These are phyloP conservation scores for Helicoverpa assulta DNA, from an alignment of 2,888 invertebrate genomes.

Conservation along the genomic window DNA sequence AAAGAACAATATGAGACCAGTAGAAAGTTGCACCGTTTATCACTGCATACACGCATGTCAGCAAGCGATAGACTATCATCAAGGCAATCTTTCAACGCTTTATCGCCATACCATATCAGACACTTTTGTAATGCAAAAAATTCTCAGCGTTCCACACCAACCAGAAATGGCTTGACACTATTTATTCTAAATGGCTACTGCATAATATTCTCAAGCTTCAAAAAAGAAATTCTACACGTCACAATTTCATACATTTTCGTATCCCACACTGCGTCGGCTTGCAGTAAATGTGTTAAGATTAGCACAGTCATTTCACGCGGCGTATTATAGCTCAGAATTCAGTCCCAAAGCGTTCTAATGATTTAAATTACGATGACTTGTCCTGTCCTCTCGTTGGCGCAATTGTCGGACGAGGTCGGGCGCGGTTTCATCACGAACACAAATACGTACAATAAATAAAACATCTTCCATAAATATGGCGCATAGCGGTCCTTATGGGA, in stretches of 20 bases:
- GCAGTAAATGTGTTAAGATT: slow-evolving; percentile 34
- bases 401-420: slow-evolving; percentile 83
- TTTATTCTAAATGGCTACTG: not conserved
- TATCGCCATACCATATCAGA: slow-evolving; percentile 22
- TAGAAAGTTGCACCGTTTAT: slow-evolving; percentile 48
- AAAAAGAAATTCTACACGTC: not conserved
- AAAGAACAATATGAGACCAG: slow-evolving; percentile 21
- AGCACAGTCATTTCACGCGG: slow-evolving; percentile 48
- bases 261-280: not conserved
- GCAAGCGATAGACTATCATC: slow-evolving; percentile 45
- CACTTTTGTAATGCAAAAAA: slow-evolving; percentile 16
- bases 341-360: slow-evolving; percentile 72
- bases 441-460: slow-evolving; percentile 80
- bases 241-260: slow-evolving; percentile 2
- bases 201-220: not conserved
- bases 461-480: slow-evolving; percentile 73
- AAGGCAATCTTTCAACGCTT: slow-evolving; percentile 32
- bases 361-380: slow-evolving; percentile 85
- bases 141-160: slow-evolving; percentile 4
- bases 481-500: slow-evolving; percentile 52
- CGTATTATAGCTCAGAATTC: slow-evolving; percentile 43
- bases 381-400: slow-evolving; percentile 81
- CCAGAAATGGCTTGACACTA: not conserved
- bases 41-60: slow-evolving; percentile 28
- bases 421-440: slow-evolving; percentile 84